Evolutionary conservation across 2,113 vertebrate genomes (phyloP).

Genomic region (Orthonyx spaldingii): DNA sequence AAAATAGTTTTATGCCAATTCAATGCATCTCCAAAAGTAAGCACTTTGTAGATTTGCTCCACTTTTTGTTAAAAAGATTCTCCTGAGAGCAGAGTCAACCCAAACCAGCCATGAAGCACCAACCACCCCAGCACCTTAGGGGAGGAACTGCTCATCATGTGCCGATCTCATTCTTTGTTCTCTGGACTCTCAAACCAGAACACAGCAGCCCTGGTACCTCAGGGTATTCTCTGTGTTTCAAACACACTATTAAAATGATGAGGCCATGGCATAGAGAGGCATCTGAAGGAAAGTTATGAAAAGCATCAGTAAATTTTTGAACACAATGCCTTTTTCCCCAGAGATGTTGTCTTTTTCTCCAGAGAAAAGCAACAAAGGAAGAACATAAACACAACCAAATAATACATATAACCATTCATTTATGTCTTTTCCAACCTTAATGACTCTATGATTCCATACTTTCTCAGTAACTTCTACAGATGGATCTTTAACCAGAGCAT

Average conservation of each 20-base stretch:
- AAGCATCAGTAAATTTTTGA: neutral
- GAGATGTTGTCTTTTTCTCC: neutral
- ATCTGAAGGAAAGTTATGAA: neutral
- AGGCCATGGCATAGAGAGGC: neutral
- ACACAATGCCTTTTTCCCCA: neutral
- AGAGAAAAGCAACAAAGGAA: neutral
- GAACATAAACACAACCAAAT: neutral
- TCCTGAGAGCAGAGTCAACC: neutral
- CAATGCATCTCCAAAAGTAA: neutral
- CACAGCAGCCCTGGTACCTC: neutral
- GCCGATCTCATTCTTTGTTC: neutral
- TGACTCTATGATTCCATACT: accelerated
- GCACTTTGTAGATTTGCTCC: neutral
- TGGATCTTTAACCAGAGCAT: neutral
- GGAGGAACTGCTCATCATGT: neutral
- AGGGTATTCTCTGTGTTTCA: neutral
- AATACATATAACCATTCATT: neutral
- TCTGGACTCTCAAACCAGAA: neutral
- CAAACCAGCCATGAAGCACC: neutral
- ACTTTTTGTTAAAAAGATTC: neutral
- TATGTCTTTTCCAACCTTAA: neutral
- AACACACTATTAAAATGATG: neutral
- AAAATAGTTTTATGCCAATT: neutral
- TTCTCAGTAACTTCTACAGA: neutral
- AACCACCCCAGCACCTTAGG: neutral